Evolutionary conservation across 2,888 invertebrate genomes (phyloP).

Genomic region (Nasonovia ribisnigri): DNA sequence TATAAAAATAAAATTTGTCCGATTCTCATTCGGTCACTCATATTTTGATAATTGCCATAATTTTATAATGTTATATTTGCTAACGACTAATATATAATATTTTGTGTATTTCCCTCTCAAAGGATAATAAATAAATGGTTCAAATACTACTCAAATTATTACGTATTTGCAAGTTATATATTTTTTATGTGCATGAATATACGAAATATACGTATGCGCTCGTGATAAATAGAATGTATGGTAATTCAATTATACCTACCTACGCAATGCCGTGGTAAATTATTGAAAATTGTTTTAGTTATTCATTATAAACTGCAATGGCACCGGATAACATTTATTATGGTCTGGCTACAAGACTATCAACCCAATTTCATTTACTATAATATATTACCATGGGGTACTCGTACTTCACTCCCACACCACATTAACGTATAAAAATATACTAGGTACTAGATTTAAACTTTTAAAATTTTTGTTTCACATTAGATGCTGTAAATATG

Average conservation of each 20-base stretch:
- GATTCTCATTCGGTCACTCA: too few species aligned
- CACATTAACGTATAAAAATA: neutral
- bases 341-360: neutral
- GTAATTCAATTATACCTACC: neutral
- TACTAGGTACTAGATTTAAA: neutral
- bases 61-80: neutral
- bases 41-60: too few species aligned
- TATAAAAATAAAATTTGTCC: neutral
- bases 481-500: neutral
- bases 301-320: neutral
- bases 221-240: neutral
- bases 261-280: neutral
- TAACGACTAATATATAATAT: neutral
- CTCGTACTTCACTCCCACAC: neutral
- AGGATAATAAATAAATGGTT: neutral
- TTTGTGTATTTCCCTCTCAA: neutral
- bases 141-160: too few species aligned
- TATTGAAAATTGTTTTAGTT: neutral
- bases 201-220: neutral
- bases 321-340: neutral
- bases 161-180: neutral
- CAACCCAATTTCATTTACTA: neutral
- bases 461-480: neutral
- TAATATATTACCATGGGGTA: neutral
- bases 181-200: neutral